These are phyloP conservation scores for Haliclystus octoradiatus DNA, from an alignment of 30 jellyfish, hydroid and myxozoan species.

Conservation along the genomic window DNA sequence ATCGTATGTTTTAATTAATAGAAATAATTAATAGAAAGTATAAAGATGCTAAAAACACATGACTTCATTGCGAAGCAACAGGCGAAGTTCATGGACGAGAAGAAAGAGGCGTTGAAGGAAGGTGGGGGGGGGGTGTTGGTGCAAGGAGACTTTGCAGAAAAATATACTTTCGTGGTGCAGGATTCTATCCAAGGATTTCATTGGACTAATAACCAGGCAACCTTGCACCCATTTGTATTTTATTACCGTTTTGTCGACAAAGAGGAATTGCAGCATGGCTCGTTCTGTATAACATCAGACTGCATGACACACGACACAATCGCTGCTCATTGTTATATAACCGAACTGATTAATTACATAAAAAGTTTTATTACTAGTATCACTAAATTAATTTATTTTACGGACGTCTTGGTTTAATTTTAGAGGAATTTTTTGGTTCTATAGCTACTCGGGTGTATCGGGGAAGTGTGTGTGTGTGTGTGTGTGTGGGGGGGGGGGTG, in stretches of 20 bases:
- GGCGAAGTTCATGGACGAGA: background rate
- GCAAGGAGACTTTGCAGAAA: slow-evolving; percentile 28
- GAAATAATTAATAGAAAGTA: background rate
- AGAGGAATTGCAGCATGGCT: slow-evolving; percentile 2
- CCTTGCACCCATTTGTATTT: slow-evolving; percentile 22
- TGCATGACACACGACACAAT: slow-evolving; percentile 12
- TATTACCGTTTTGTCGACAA: background rate
- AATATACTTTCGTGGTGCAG: slow-evolving; percentile 10
- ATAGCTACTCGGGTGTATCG: too few species aligned
- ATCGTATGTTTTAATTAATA: background rate
- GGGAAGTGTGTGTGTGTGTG: too few species aligned
- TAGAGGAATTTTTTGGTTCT: too few species aligned
- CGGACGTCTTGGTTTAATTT: slow-evolving; percentile 43
- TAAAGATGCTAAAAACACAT: slow-evolving; percentile 6
- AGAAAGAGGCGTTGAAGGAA: background rate
- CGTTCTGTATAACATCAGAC: slow-evolving; percentile 13
- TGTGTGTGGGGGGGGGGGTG: too few species aligned
- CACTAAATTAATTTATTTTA: background rate
- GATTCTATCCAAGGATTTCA: slow-evolving; percentile 19
- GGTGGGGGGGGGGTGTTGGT: slow-evolving; percentile 25
- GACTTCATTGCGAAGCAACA: slow-evolving; percentile 35
- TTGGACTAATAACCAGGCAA: slow-evolving; percentile 14
- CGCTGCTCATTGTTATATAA: slow-evolving; percentile 7
- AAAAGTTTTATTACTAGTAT: background rate
- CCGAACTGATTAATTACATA: background rate